phyloP scores from a whole-genome alignment of 2,113 vertebrate species.

The Corythaixoides concolor region DNA sequence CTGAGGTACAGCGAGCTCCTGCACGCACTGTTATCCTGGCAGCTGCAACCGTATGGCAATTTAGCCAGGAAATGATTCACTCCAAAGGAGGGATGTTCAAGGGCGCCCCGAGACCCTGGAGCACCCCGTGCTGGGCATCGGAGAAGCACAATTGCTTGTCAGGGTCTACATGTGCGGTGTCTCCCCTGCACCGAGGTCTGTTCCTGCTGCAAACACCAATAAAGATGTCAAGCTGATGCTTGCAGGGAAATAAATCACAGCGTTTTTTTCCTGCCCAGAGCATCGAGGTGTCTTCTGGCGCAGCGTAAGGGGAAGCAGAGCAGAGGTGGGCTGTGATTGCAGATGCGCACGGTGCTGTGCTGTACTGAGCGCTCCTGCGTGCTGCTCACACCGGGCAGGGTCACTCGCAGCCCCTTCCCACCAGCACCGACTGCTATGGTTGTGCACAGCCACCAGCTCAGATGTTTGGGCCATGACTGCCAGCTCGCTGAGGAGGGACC shows the following conservation, averaged over 20 bases:
- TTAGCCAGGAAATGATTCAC: background rate
- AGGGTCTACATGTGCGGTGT: background rate
- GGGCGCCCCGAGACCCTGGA: background rate
- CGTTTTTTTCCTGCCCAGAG: background rate
- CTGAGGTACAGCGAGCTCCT: background rate
- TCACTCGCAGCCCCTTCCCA: background rate
- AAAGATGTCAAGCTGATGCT: background rate
- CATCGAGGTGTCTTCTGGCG: background rate
- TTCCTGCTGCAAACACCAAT: background rate
- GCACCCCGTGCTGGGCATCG: background rate
- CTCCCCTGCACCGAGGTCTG: background rate
- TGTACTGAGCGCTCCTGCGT: fast-evolving
- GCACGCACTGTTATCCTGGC: background rate
- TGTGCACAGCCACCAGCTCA: background rate
- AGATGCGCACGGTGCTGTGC: background rate
- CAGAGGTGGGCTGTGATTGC: background rate
- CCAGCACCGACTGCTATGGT: fast-evolving
- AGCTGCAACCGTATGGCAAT: fast-evolving
- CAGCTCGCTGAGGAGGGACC: fast-evolving
- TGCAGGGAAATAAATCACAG: background rate
- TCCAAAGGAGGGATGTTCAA: background rate
- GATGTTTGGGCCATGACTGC: background rate
- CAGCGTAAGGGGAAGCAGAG: background rate
- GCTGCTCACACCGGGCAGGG: fast-evolving
- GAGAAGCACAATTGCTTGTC: background rate